These are phyloP conservation scores for Montipora capricornis DNA, from an alignment of 64 coral and sea anemone species.

Conservation along the genomic window DNA sequence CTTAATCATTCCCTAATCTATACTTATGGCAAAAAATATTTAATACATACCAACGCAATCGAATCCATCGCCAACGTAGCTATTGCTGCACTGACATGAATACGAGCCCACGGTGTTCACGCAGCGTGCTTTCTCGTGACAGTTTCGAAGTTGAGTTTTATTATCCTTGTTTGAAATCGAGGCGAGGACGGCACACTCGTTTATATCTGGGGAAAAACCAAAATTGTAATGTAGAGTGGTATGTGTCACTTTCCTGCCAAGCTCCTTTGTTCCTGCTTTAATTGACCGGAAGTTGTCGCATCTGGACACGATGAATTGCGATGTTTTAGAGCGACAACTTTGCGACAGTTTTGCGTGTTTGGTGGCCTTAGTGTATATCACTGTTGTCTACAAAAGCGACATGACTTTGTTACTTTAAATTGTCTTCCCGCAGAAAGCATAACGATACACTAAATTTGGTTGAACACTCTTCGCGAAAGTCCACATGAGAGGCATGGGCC, in stretches of 20 bases:
- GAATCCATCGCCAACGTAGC: slow-evolving; percentile 58
- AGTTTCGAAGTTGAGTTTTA: slow-evolving; percentile 34
- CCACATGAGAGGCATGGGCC: too few species aligned
- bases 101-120: slow-evolving; percentile 62
- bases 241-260: too few species aligned
- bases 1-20: not conserved
- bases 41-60: slow-evolving; percentile 2
- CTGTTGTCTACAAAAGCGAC: too few species aligned
- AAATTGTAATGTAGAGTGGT: not conserved
- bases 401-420: too few species aligned
- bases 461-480: too few species aligned
- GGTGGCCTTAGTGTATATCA: too few species aligned
- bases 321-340: not conserved
- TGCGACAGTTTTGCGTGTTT: not conserved
- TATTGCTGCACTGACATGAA: slow-evolving; percentile 28
- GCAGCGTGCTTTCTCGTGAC: slow-evolving; percentile 61
- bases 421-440: too few species aligned
- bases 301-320: not conserved
- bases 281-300: not conserved
- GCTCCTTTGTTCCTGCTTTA: not conserved
- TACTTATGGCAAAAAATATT: not conserved
- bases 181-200: slow-evolving; percentile 53
- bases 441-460: too few species aligned
- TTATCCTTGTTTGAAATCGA: slow-evolving; percentile 19
- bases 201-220: slow-evolving; percentile 19